phyloP scores from a whole-genome alignment of 2,888 invertebrate species.

The Camponotus fellah region DNA sequence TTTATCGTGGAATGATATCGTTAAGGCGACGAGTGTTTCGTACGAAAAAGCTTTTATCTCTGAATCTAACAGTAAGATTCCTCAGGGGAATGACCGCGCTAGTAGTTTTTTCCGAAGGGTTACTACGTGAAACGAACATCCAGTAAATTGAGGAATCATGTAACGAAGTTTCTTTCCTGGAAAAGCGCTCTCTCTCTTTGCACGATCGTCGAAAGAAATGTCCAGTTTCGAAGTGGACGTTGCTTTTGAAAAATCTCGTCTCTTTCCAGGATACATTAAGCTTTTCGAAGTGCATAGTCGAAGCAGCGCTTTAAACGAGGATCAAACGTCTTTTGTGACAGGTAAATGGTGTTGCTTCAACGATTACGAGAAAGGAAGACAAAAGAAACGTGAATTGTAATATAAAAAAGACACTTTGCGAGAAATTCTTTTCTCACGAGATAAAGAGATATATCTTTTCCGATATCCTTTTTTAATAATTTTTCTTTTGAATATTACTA shows the following conservation, averaged over 20 bases:
- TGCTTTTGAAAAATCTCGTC: constrained; percentile 42
- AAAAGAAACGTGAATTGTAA: constrained; percentile 7
- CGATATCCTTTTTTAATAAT: not conserved
- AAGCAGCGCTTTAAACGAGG: constrained; percentile 24
- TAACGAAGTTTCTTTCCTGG: constrained; percentile 33
- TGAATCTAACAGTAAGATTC: constrained; percentile 30
- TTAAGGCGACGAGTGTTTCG: not conserved
- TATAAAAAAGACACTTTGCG: not conserved
- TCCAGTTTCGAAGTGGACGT: constrained; percentile 34
- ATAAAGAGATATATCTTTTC: not conserved
- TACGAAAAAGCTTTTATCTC: constrained; percentile 21
- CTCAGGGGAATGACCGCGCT: constrained; percentile 7
- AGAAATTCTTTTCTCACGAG: not conserved
- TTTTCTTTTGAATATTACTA: not conserved
- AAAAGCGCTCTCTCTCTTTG: constrained; percentile 25
- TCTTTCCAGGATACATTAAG: constrained; percentile 23
- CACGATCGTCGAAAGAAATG: constrained; percentile 41
- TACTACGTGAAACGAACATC: not conserved
- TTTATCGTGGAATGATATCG: not conserved
- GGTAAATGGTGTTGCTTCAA: constrained; percentile 41
- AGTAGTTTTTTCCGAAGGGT: constrained; percentile 25
- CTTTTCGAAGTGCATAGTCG: constrained; percentile 1
- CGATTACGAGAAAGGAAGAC: not conserved
- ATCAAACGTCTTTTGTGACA: constrained; percentile 41
- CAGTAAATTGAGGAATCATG: constrained; percentile 48